These are phyloP conservation scores for Mactromeris polynyma DNA, from an alignment of 2,888 invertebrate genomes.

Conservation along the genomic window DNA sequence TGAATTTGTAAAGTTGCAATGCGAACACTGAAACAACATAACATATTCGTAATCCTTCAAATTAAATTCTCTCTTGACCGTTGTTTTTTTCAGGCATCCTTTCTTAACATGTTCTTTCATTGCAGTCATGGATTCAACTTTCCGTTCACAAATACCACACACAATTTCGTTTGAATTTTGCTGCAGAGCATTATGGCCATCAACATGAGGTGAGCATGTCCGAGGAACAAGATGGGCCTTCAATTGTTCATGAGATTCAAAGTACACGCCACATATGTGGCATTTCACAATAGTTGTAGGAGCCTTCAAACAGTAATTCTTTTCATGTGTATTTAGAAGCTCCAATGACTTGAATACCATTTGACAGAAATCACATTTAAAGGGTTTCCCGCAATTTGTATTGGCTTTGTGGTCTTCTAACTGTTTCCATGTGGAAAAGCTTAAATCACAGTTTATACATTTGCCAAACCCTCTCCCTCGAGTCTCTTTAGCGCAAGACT, in stretches of 20 bases:
- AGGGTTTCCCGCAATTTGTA: constrained; percentile 15
- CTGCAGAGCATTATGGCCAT: background rate
- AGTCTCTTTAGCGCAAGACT: background rate
- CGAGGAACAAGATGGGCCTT: constrained; percentile 17
- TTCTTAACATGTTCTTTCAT: constrained; percentile 71
- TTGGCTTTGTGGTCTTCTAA: constrained; percentile 25
- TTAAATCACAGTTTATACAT: constrained; percentile 20
- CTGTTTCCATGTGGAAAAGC: constrained; percentile 17
- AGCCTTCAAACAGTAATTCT: constrained; percentile 39
- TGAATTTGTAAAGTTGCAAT: constrained; percentile 55
- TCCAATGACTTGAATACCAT: constrained; percentile 27
- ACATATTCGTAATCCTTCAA: constrained; percentile 53
- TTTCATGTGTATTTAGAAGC: constrained; percentile 37
- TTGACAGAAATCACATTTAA: constrained; percentile 35
- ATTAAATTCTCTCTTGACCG: background rate
- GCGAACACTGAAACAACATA: constrained; percentile 53
- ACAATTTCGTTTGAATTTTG: background rate
- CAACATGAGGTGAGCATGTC: constrained; percentile 16
- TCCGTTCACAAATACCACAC: constrained; percentile 72
- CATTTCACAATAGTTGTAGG: constrained; percentile 35
- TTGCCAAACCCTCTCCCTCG: background rate
- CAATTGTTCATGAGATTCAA: constrained; percentile 38
- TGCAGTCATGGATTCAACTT: constrained; percentile 65
- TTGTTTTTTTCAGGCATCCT: constrained; percentile 54
- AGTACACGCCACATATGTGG: constrained; percentile 45